phyloP scores from a whole-genome alignment of 2,113 vertebrate species.

The Varanus komodoensis region DNA sequence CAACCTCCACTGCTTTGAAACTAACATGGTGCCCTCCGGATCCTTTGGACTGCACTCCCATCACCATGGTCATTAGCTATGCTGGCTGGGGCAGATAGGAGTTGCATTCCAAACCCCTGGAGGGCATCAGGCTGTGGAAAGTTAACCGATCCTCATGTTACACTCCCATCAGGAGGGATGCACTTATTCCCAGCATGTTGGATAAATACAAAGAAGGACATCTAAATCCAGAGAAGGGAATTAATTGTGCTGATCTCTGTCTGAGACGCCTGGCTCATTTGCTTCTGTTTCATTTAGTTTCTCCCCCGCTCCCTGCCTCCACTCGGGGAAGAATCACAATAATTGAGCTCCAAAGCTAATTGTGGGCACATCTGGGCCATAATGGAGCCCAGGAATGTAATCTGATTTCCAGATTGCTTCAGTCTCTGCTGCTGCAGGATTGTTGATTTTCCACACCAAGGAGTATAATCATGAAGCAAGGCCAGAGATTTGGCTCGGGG shows the following conservation, averaged over 20 bases:
- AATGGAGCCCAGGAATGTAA: constrained; percentile 33
- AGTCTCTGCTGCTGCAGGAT: constrained; percentile 39
- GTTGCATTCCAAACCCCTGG: background rate
- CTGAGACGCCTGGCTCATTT: constrained; percentile 29
- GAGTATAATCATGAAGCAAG: constrained; percentile 56
- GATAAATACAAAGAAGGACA: background rate
- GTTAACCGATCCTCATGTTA: constrained; percentile 7
- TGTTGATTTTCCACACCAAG: constrained; percentile 55
- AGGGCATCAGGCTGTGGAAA: constrained; percentile 30
- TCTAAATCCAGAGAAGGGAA: background rate
- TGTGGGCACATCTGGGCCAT: constrained; percentile 43
- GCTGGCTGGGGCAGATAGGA: background rate
- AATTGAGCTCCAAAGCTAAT: background rate
- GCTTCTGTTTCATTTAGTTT: constrained; percentile 30
- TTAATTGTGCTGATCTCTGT: background rate
- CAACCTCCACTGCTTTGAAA: no score
- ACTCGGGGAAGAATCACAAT: constrained; percentile 7
- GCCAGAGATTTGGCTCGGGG: constrained; percentile 57
- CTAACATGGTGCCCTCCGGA: no score
- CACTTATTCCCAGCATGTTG: background rate
- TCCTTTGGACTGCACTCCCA: background rate
- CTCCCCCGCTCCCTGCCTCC: background rate
- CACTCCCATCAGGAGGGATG: constrained; percentile 28
- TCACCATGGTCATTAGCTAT: no score
- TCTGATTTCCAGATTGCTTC: constrained; percentile 9